A percentile compares a stretch with the other conserved stretches of the same genome.
phyloP scores from a whole-genome alignment of 2,797 vertebrate species.

The Pagetopsis macropterus region DNA sequence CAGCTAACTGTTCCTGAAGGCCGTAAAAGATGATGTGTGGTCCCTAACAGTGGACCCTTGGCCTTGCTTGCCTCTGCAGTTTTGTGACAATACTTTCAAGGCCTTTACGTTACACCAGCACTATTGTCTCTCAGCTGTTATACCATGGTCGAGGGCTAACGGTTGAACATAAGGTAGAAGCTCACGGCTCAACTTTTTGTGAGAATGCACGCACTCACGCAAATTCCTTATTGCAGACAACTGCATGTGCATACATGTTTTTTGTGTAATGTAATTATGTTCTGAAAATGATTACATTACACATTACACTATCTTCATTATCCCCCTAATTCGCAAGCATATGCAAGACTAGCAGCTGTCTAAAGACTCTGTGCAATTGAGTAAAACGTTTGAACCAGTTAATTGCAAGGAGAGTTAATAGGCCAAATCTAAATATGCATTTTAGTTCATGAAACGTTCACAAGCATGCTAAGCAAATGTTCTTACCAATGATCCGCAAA shows the following conservation, averaged over 20 bases:
- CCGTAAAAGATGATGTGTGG: slow-evolving; percentile 70
- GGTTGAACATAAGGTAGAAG: slow-evolving; percentile 16
- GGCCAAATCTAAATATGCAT: slow-evolving; percentile 62
- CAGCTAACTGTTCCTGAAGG: slow-evolving; percentile 56
- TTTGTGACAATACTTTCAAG: slow-evolving; percentile 80
- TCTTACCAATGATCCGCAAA: slow-evolving; percentile 53
- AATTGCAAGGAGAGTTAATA: slow-evolving; percentile 68
- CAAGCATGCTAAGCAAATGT: slow-evolving; percentile 35
- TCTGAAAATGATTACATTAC: slow-evolving; percentile 32
- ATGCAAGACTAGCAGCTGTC: slow-evolving; percentile 53
- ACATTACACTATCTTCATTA: slow-evolving; percentile 24
- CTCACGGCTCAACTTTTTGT: not conserved
- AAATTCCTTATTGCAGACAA: not conserved
- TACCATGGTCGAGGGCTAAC: slow-evolving; percentile 41
- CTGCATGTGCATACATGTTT: slow-evolving; percentile 2
- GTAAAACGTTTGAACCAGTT: slow-evolving; percentile 54
- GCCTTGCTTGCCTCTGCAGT: slow-evolving; percentile 83
- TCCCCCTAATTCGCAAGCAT: slow-evolving; percentile 47
- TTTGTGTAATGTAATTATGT: not conserved
- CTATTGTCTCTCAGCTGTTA: slow-evolving; percentile 60
- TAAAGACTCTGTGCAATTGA: slow-evolving; percentile 35
- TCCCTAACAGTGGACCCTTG: slow-evolving; percentile 64
- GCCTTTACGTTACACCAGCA: slow-evolving; percentile 75
- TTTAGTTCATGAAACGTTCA: slow-evolving; percentile 54
- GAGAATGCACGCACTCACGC: slow-evolving; percentile 14